Percentiles rank a stretch among this genome's conserved stretches.
Conservation (phyloP, 2,113 vertebrate genomes). For the Dryoscopus gambensis region DNA sequence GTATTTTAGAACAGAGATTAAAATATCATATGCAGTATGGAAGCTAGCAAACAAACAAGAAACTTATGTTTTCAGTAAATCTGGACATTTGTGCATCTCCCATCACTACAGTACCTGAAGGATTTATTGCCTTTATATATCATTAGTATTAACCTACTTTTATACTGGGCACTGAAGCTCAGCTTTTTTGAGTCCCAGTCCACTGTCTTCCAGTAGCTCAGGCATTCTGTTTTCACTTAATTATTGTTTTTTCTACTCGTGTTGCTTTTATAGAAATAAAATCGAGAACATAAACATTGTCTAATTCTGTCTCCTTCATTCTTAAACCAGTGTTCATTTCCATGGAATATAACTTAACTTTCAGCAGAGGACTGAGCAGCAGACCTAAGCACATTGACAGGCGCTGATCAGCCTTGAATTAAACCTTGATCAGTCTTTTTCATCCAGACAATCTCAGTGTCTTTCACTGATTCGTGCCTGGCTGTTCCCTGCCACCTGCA, state of each 20-base stretch:
- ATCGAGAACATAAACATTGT: not conserved
- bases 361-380: not conserved
- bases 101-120: not conserved
- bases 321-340: not conserved
- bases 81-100: not conserved
- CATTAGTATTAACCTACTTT: not conserved
- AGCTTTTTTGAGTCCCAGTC: not conserved
- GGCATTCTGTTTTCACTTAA: not conserved
- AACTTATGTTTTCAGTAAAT: not conserved
- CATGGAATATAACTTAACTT: not conserved
- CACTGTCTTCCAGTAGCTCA: not conserved
- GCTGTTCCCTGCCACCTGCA: constrained; percentile 29
- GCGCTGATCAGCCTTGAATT: not conserved
- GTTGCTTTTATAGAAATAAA: not conserved
- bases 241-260: not conserved
- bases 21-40: not conserved
- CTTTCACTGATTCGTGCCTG: not conserved
- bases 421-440: not conserved
- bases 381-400: not conserved
- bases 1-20: not conserved
- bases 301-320: not conserved
- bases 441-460: not conserved
- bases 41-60: not conserved
- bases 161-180: not conserved
- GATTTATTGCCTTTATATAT: not conserved